Evolutionary conservation across 2,113 vertebrate genomes (phyloP), one percentile per base, ranked within the genome.

Genomic region (Drymodes brunneopygia): DNA sequence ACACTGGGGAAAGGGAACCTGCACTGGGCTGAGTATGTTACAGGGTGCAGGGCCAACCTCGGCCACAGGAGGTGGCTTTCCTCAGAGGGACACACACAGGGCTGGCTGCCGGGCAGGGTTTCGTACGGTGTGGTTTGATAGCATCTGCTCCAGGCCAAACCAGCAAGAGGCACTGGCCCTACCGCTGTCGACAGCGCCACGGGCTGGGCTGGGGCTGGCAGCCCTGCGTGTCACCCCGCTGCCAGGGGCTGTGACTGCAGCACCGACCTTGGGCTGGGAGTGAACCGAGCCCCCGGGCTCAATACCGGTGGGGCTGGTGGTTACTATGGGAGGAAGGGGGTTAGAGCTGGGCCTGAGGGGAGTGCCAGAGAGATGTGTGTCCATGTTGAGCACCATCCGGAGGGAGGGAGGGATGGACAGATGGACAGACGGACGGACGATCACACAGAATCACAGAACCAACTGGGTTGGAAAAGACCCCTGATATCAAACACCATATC

Each of bases 131-230:
- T 23, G 16, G 42, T 62, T 88, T 60, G 48, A 69, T 7, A 73
- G 20, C 31, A 72, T 31, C 84, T 67, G 54, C 2, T 2, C 35
- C 51, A 33, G 56, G 61, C 35, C 0, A 0, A 67, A 12, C 27
- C 8, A 12, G 44, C 1, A 6, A 22, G 62, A 3, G 27, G 18
- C 69, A 65, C 35, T 4, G 1, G 44, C n/a, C 35, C 23, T 6
- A 5, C 23, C 2, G 20, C 51, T 1, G 0, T 3, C 0, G 0
- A 58, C 27, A 9, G 40, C 36, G 79, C 69, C 13, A 3, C 2
- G 11, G 64, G 54, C 35, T 44, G 53, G 28, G 62, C 23, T 51
- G 28, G 44, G 36, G 28, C 47, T 35, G 8, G 7, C 40, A 14
- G 25, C 58, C 22, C 58, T 2, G 28, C 0, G 0, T 9, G 7